These are phyloP conservation scores for Sebastes nivosus DNA, from an alignment of 2,797 vertebrate species.

Conservation along the genomic window DNA sequence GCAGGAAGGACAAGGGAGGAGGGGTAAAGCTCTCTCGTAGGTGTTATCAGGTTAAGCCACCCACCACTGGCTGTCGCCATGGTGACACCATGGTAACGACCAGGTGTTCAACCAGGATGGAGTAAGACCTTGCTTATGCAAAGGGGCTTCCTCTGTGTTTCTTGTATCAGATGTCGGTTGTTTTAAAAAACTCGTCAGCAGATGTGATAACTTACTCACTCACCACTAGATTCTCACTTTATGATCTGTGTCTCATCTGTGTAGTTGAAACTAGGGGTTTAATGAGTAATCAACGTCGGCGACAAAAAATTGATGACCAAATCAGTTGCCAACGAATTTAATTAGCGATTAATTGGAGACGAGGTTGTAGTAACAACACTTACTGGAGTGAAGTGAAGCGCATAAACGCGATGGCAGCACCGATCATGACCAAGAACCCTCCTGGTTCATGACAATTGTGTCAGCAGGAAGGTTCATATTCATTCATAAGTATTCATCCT, in stretches of 20 bases:
- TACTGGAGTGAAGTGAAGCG: not conserved
- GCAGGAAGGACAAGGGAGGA: constrained; percentile 6
- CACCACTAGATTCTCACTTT: not conserved
- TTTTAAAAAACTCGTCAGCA: not conserved
- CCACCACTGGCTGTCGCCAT: constrained; percentile 69
- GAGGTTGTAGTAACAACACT: not conserved
- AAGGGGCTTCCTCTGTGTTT: constrained; percentile 24
- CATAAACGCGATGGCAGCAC: not conserved
- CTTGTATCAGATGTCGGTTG: not conserved
- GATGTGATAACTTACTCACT: not conserved
- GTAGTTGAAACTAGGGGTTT: not conserved
- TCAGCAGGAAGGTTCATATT: no score
- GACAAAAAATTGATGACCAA: not conserved
- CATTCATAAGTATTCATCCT: no score
- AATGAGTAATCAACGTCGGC: not conserved
- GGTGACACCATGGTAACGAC: constrained; percentile 75
- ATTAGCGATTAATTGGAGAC: not conserved
- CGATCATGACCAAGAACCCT: not conserved
- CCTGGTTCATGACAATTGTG: no score
- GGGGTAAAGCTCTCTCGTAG: constrained; percentile 52
- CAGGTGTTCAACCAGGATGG: constrained; percentile 62
- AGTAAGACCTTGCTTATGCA: constrained; percentile 24
- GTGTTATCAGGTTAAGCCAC: constrained; percentile 73
- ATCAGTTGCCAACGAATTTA: not conserved
- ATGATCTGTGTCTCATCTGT: not conserved